phyloP scores from a whole-genome alignment of 2,113 vertebrate genomes.

The Archilochus colubris region DNA sequence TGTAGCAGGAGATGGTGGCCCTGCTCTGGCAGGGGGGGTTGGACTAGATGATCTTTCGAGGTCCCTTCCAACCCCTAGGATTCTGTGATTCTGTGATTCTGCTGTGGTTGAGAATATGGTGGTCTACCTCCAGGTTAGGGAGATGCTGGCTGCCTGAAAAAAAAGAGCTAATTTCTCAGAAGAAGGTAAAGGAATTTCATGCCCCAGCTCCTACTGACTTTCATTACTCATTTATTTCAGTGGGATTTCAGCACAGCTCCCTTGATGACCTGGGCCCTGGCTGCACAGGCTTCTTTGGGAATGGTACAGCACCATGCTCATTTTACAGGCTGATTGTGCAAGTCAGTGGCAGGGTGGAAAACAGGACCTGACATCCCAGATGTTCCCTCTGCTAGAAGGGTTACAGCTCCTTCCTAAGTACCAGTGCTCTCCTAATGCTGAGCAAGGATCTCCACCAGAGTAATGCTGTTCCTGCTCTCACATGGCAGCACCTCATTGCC shows the following conservation, averaged over 20 bases:
- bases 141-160: not conserved
- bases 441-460: not conserved
- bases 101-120: not conserved
- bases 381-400: not conserved
- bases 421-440: not conserved
- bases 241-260: not conserved
- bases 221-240: not conserved
- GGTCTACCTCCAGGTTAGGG: rapidly evolving
- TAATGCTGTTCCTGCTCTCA: not conserved
- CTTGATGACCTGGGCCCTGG: not conserved
- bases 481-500: not conserved
- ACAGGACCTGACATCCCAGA: not conserved
- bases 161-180: not conserved
- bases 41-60: too few species aligned
- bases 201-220: not conserved
- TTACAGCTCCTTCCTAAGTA: not conserved
- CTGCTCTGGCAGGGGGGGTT: too few species aligned
- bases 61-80: too few species aligned
- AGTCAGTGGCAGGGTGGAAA: not conserved
- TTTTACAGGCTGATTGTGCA: not conserved
- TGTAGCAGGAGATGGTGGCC: not conserved
- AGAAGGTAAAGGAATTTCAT: not conserved
- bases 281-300: not conserved
- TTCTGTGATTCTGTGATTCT: too few species aligned
- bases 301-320: rapidly evolving